Conservation (phyloP, 2,888 invertebrate genomes). For the Macaria liturata region DNA sequence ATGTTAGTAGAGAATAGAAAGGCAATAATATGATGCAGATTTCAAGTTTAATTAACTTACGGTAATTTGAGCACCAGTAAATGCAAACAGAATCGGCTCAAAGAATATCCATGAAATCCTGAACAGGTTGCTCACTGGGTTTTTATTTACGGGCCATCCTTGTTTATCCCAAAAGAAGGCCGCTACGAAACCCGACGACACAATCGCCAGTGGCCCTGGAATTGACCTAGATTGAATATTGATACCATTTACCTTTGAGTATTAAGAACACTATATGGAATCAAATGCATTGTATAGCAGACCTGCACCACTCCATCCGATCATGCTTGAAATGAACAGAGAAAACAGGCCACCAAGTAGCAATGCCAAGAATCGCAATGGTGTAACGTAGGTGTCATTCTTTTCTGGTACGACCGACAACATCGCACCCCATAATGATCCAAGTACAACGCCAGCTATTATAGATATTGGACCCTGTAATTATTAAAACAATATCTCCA, state of each 20-base stretch:
- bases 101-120: constrained; percentile 94
- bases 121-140: constrained; percentile 89
- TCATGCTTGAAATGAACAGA: constrained; percentile 88
- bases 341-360: constrained; percentile 89
- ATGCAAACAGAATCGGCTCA: constrained; percentile 93
- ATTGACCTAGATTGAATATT: constrained; percentile 26
- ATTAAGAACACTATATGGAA: constrained; percentile 1
- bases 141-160: constrained; percentile 89
- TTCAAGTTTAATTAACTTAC: constrained; percentile 54
- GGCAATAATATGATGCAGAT: background rate
- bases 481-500: background rate
- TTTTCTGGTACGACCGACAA: constrained; percentile 89
- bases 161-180: constrained; percentile 88
- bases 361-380: constrained; percentile 87
- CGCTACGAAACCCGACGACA: constrained; percentile 88
- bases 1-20: too few species aligned
- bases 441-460: constrained; percentile 87
- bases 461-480: constrained; percentile 86
- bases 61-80: constrained; percentile 93
- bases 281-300: constrained; percentile 23
- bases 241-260: constrained; percentile 9
- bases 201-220: constrained; percentile 87
- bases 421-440: constrained; percentile 88
- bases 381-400: constrained; percentile 86
- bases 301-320: constrained; percentile 86